Evolutionary conservation across 2,113 vertebrate species (phyloP).

Genomic region (Mesoclemmys tuberculata): DNA sequence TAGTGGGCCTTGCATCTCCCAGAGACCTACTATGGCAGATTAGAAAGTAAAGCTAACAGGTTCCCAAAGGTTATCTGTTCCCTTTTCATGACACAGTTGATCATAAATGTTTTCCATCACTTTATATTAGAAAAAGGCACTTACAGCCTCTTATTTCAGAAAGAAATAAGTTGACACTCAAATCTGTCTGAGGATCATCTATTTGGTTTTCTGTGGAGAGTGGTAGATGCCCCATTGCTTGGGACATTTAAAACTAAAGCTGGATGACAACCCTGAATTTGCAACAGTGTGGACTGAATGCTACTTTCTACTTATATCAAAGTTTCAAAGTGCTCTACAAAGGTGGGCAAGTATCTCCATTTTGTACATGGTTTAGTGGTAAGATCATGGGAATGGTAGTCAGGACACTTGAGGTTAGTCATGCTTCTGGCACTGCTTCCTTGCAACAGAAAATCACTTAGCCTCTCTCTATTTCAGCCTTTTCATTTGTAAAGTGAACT

Average conservation of each 20-base stretch:
- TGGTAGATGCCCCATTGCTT: neutral
- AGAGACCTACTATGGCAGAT: neutral
- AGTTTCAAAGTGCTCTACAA: neutral
- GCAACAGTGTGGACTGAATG: neutral
- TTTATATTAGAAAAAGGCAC: neutral
- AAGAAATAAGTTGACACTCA: neutral
- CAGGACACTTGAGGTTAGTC: neutral
- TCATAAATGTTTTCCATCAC: neutral
- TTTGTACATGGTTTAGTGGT: neutral
- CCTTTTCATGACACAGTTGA: neutral
- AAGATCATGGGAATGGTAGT: neutral
- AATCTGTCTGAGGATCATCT: neutral
- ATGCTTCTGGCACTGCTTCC: neutral
- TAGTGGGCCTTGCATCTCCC: neutral
- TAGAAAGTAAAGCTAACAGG: neutral
- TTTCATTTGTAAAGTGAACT: neutral
- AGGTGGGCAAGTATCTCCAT: neutral
- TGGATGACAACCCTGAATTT: accelerated
- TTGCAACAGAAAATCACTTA: neutral
- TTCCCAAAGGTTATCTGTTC: neutral
- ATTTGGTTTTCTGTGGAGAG: neutral
- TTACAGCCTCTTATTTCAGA: neutral
- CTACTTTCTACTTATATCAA: neutral
- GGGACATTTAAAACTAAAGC: neutral
- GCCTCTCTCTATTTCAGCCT: neutral